Evolutionary conservation across 2,797 vertebrate genomes (phyloP), one percentile per base, ranked within the genome.

Genomic region (Nasua narica): DNA sequence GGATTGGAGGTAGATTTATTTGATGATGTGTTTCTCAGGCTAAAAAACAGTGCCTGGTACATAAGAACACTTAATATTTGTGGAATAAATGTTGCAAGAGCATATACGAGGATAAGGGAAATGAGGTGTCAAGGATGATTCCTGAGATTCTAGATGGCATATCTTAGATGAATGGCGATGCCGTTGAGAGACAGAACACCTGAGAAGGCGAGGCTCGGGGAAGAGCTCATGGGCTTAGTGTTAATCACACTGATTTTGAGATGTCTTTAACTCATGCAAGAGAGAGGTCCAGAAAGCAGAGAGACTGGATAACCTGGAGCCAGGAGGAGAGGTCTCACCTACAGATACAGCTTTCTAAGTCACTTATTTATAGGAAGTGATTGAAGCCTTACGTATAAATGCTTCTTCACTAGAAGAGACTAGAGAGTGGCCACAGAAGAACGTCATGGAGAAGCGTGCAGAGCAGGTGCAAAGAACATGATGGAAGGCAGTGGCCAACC

Each of bases 41-140:
- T 58, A 87, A 94, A 56, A 76, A 70, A 37, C 27, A 32, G 10
- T 52, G 3, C 18, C 43, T 94, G 43, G n/a, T 43, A 78, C 67
- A 62, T 85, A 85, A 94, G 7, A 86, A 27, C 54, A 91, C 86
- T 83, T 91, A 77, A 32, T 95, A 70, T 48, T 69, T 94, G 52
- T 60, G 32, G 25, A 67, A 79, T 83, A 89, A 91, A 86, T 89
- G 60, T 74, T 81, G 58, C 95, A 96, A 52, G 58, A 87, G 19
- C n/a, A 74, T 82, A 93, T 50, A 79, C 18, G 54, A 79, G 43
- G 23, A 82, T 32, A 46, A 86, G 52, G 25, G 35, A 56, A 90
- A 90, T 50, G 52, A 94, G 7, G 11, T 56, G 21, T 81, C 58
- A 93, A 87, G 11, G 29, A 67, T 72, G 29, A 92, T 46, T 72